Percentiles rank a stretch among this genome's conserved stretches.
phyloP scores from a whole-genome alignment of 2,797 vertebrate species.

The Menidia menidia region DNA sequence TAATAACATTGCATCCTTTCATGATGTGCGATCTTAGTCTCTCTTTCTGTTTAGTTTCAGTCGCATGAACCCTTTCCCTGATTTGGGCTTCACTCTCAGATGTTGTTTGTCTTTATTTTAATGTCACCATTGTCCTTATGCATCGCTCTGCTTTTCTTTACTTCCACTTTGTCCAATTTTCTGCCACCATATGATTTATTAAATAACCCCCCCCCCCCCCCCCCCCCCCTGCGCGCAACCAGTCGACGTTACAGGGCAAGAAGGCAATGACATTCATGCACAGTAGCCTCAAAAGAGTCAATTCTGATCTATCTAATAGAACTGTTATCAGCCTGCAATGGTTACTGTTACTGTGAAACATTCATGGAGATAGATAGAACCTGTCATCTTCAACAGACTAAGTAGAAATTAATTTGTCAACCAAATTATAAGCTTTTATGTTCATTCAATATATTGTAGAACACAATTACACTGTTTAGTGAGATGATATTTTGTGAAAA shows the following conservation, averaged over 20 bases:
- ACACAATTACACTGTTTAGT: too few species aligned
- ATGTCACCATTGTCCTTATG: constrained; percentile 24
- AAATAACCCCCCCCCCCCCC: constrained; percentile 68
- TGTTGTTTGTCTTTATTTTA: constrained; percentile 19
- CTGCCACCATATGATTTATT: constrained; percentile 59
- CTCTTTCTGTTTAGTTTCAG: constrained; percentile 17
- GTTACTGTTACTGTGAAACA: background rate
- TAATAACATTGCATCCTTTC: constrained; percentile 20
- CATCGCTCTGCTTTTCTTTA: constrained; percentile 12
- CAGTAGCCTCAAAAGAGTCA: constrained; percentile 5
- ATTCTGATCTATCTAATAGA: constrained; percentile 1
- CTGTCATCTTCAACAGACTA: background rate
- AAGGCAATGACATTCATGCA: constrained; percentile 13
- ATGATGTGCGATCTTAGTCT: constrained; percentile 15
- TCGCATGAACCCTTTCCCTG: constrained; percentile 7
- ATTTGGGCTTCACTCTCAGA: constrained; percentile 3
- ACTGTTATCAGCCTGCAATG: constrained; percentile 20
- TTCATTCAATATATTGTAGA: too few species aligned
- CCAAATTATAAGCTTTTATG: background rate
- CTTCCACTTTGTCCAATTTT: constrained; percentile 6
- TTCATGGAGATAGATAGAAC: background rate
- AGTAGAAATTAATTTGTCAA: background rate
- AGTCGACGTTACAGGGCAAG: constrained; percentile 44
- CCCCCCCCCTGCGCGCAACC: constrained; percentile 43
- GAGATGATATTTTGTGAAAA: too few species aligned